A percentile compares a stretch with the other conserved stretches of the same genome.
Conservation (phyloP, 2,113 vertebrate species). For the Serilophus lunatus region DNA sequence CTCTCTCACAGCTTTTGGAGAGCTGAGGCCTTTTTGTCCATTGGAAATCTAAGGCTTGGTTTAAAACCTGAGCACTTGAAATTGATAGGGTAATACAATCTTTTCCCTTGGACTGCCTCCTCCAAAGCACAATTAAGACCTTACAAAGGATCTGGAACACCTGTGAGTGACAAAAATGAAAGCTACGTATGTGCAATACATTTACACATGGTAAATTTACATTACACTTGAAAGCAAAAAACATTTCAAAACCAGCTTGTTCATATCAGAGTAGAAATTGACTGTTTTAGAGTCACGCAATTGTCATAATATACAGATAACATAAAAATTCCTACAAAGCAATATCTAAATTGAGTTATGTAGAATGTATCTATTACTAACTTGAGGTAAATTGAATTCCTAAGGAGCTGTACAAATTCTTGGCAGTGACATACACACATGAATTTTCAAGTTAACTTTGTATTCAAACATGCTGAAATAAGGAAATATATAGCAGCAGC, state of each 20-base stretch:
- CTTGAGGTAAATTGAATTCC: not conserved
- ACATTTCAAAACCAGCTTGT: not conserved
- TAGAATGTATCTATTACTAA: not conserved
- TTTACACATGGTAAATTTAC: not conserved
- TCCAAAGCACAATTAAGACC: not conserved
- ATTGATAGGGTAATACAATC: not conserved
- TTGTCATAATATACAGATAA: not conserved
- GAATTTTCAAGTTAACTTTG: not conserved
- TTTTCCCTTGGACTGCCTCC: not conserved
- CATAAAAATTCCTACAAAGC: not conserved
- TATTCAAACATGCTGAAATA: not conserved
- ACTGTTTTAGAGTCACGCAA: not conserved
- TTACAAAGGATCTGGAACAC: not conserved
- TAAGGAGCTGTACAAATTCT: not conserved
- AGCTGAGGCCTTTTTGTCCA: not conserved
- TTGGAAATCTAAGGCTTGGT: not conserved
- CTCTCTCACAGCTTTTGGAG: not conserved
- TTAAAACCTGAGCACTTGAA: not conserved
- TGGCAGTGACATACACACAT: not conserved
- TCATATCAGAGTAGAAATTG: not conserved
- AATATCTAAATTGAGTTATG: not conserved
- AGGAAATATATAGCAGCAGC: not conserved
- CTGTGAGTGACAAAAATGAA: not conserved
- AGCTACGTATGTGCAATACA: not conserved
- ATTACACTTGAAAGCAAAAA: not conserved